Percentiles rank a stretch among this genome's conserved stretches.
phyloP scores from a whole-genome alignment of 1,140 invertebrate species.

The Drosophila erecta region DNA sequence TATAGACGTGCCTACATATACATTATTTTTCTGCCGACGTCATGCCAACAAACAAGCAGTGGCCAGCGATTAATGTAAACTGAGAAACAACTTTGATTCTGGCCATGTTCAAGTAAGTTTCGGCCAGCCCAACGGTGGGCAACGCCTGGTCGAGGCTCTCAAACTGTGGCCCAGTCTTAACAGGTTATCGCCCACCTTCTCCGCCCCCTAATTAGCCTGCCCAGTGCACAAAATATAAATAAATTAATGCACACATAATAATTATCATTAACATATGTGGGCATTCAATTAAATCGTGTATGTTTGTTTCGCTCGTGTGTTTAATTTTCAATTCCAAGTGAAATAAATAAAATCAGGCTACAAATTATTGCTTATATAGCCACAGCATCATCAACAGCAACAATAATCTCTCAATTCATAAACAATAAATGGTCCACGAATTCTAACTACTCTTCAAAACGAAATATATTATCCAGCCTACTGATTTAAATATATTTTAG shows the following conservation, averaged over 20 bases:
- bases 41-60: slow-evolving; percentile 66
- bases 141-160: slow-evolving; percentile 52
- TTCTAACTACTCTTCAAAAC: background rate
- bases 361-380: slow-evolving; percentile 63
- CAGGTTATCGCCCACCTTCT: slow-evolving; percentile 18
- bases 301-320: slow-evolving; percentile 34
- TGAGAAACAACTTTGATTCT: slow-evolving; percentile 59
- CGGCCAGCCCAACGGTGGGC: slow-evolving; percentile 31
- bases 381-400: slow-evolving; percentile 17
- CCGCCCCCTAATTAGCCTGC: slow-evolving; percentile 9
- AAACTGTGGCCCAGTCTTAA: slow-evolving; percentile 36
- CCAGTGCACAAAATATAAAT: slow-evolving; percentile 21
- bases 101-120: slow-evolving; percentile 69
- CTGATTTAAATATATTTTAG: background rate
- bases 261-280: slow-evolving; percentile 37
- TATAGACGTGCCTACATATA: slow-evolving; percentile 9
- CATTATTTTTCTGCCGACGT: slow-evolving; percentile 53
- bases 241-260: slow-evolving; percentile 38
- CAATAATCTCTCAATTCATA: slow-evolving; percentile 17
- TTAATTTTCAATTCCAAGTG: slow-evolving; percentile 55
- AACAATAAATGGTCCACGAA: slow-evolving; percentile 2
- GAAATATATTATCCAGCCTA: background rate
- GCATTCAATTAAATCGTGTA: slow-evolving; percentile 50
- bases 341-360: slow-evolving; percentile 57
- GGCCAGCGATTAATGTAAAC: slow-evolving; percentile 61